A percentile compares a stretch with the other conserved stretches of the same genome.
Evolutionary conservation across 2,113 vertebrate species (phyloP).

Genomic region (Colaptes auratus): DNA sequence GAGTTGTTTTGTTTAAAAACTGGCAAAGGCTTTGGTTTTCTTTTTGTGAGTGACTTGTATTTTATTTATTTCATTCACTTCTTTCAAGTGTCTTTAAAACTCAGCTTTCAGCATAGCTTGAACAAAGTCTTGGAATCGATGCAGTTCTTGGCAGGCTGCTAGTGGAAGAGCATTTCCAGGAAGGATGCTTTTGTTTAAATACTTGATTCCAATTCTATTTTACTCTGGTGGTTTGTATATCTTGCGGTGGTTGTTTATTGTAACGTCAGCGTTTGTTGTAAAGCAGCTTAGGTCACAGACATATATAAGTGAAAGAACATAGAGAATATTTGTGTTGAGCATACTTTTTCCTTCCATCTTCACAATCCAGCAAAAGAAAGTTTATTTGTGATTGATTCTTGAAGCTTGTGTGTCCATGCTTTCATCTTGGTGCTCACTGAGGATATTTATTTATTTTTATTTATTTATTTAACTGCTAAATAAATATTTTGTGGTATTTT

Average conservation of each 20-base stretch:
- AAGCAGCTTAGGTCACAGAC: conserved; percentile 3
- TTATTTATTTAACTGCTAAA: not conserved
- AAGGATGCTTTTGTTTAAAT: conserved; percentile 64
- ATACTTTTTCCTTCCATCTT: conserved; percentile 1
- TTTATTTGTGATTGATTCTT: not conserved
- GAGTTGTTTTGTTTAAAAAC: not conserved
- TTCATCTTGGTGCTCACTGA: not conserved
- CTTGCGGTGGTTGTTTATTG: conserved; percentile 17
- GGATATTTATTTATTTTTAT: not conserved
- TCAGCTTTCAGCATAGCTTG: not conserved
- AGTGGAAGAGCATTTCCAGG: conserved; percentile 40
- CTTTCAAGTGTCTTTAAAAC: not conserved
- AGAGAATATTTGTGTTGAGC: conserved; percentile 11
- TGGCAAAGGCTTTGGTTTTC: not conserved
- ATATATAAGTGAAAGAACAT: not conserved
- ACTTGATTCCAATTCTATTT: conserved; percentile 17
- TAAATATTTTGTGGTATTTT: not conserved
- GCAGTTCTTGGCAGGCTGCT: conserved; percentile 10
- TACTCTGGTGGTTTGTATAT: conserved; percentile 35
- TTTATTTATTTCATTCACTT: not conserved
- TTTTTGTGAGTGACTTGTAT: not conserved
- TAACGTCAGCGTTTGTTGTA: conserved; percentile 45
- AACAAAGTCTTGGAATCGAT: not conserved
- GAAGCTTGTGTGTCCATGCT: not conserved
- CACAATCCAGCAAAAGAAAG: not conserved